Percentiles rank a stretch among this genome's conserved stretches.
phyloP scores from a whole-genome alignment of 2,113 vertebrate species.

The Pterocles orientalis region DNA sequence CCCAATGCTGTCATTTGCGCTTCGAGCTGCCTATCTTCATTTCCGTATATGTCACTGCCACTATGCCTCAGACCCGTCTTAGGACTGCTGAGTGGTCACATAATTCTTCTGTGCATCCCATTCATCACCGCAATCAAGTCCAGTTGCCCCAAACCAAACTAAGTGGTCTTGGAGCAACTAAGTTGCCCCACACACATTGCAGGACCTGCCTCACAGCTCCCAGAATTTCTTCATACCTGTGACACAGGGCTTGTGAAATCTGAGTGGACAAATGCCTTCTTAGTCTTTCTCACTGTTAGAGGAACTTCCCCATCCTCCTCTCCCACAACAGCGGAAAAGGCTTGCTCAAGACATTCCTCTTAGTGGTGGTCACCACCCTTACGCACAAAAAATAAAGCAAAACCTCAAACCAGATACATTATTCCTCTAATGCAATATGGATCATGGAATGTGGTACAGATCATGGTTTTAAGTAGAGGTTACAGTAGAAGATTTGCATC shows the following conservation, averaged over 20 bases:
- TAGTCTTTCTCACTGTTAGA: neutral
- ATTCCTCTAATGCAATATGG: neutral
- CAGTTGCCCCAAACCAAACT: neutral
- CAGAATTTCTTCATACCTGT: neutral
- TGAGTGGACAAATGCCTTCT: neutral
- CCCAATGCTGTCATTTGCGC: neutral
- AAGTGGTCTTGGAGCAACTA: neutral
- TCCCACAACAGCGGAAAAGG: neutral
- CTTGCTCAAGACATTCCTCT: neutral
- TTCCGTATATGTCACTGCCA: rapidly evolving
- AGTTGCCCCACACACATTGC: neutral
- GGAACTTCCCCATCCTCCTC: neutral
- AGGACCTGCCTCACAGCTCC: neutral
- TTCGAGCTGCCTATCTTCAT: neutral
- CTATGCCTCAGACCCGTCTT: neutral
- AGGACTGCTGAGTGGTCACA: neutral
- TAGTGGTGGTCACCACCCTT: neutral
- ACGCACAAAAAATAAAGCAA: neutral
- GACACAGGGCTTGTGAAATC: neutral
- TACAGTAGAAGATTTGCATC: neutral
- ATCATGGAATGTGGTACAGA: neutral
- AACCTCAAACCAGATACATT: neutral
- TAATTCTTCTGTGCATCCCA: neutral
- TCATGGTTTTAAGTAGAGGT: neutral
- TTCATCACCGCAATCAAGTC: neutral